Evolutionary conservation across 2,888 invertebrate genomes (phyloP).

Genomic region (Phaonia tiefii): DNA sequence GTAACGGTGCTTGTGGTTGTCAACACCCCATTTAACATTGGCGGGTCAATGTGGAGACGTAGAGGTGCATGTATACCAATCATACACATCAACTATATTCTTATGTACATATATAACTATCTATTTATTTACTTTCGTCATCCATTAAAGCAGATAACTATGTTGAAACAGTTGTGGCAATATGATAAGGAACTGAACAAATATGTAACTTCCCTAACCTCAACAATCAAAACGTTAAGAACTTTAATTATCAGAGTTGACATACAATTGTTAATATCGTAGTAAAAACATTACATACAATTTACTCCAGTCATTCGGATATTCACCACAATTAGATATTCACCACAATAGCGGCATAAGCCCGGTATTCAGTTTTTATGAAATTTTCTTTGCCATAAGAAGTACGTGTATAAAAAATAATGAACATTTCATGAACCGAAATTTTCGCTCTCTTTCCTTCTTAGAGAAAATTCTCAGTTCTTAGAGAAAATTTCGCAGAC

Average conservation of each 20-base stretch:
- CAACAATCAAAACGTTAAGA: not conserved
- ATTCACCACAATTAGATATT: too few species aligned
- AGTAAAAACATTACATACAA: not conserved
- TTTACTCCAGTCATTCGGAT: not conserved
- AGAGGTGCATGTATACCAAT: not conserved
- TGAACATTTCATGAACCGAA: too few species aligned
- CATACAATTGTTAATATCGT: not conserved
- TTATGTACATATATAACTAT: not conserved
- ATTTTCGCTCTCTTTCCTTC: too few species aligned
- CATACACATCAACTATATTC: not conserved
- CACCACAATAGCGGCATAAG: too few species aligned
- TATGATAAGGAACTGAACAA: not conserved
- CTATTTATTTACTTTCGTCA: not conserved
- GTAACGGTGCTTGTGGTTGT: constrained; percentile 38
- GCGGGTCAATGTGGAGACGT: not conserved
- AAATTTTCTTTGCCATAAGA: too few species aligned
- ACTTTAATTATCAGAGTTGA: not conserved
- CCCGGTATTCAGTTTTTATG: too few species aligned
- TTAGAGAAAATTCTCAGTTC: too few species aligned
- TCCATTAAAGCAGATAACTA: not conserved
- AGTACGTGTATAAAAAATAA: too few species aligned
- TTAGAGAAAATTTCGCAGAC: too few species aligned
- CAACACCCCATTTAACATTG: constrained; percentile 34
- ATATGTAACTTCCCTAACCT: too few species aligned
- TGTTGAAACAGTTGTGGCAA: not conserved